Evolutionary conservation across 1,140 invertebrate species (phyloP).

Genomic region (Diprion similis): DNA sequence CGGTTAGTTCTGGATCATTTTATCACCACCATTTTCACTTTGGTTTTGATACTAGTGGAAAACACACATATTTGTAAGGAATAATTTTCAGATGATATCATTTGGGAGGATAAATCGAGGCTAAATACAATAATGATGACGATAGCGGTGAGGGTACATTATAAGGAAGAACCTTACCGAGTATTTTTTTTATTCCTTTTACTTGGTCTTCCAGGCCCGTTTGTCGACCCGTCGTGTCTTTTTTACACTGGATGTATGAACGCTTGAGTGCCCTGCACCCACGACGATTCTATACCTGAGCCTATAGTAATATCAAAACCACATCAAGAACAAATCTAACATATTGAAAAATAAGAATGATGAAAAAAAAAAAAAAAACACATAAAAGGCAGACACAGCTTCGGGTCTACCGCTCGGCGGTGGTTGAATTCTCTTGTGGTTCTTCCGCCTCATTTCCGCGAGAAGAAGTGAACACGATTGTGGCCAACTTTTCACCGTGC

Average conservation of each 20-base stretch:
- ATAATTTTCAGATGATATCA: neutral
- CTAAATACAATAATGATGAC: neutral
- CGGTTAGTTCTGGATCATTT: no score
- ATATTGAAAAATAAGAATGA: conserved; percentile 31
- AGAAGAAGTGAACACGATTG: conserved; percentile 51
- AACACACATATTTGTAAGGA: no score
- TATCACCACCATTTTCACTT: no score
- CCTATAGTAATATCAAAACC: conserved; percentile 39
- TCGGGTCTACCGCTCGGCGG: conserved; percentile 23
- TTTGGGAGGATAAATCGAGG: neutral
- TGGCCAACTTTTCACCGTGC: conserved; percentile 27
- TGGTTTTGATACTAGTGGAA: no score
- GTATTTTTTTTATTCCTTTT: neutral
- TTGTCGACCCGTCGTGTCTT: neutral
- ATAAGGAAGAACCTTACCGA: neutral
- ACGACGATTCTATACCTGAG: neutral
- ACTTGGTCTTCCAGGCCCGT: neutral
- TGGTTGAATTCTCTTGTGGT: conserved; percentile 40
- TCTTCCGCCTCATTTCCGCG: conserved; percentile 58
- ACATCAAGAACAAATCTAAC: conserved; percentile 38
- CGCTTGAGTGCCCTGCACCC: neutral
- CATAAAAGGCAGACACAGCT: conserved; percentile 12
- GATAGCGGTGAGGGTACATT: neutral
- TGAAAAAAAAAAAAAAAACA: conserved; percentile 16
- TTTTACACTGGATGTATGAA: neutral